phyloP scores from a whole-genome alignment of 2,888 invertebrate species.

The Cyclophora albipunctata region DNA sequence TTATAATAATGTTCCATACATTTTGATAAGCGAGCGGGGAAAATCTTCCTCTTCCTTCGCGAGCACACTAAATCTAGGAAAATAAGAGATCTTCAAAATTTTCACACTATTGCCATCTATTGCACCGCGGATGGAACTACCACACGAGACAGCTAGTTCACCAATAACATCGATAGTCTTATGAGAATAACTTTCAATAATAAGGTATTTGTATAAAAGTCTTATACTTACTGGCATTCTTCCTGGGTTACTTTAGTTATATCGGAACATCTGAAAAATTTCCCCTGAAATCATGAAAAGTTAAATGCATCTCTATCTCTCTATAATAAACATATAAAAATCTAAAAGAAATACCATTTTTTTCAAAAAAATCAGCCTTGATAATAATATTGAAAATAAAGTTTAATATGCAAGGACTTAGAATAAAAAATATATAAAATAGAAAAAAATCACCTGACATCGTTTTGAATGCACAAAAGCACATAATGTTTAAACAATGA shows the following conservation, averaged over 20 bases:
- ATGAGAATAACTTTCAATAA: too few species aligned
- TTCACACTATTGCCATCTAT: too few species aligned
- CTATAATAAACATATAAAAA: neutral
- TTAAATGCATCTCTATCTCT: slow-evolving; percentile 1
- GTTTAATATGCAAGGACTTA: neutral
- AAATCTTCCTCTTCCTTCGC: too few species aligned
- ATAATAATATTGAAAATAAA: neutral
- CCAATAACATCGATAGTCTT: too few species aligned
- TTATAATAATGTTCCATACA: too few species aligned
- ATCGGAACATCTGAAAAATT: slow-evolving; percentile 95
- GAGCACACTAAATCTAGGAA: too few species aligned
- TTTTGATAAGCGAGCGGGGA: too few species aligned
- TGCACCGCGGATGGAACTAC: too few species aligned
- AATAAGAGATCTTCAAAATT: too few species aligned
- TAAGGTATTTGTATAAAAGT: too few species aligned
- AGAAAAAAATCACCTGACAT: slow-evolving; percentile 39
- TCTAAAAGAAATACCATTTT: neutral
- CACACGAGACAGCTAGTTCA: too few species aligned
- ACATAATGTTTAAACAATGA: slow-evolving; percentile 2
- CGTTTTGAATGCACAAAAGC: slow-evolving; percentile 25
- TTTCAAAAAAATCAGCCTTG: neutral
- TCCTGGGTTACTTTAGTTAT: slow-evolving; percentile 89
- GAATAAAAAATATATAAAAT: neutral
- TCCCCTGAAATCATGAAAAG: slow-evolving; percentile 82
- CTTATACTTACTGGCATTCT: slow-evolving; percentile 89